Percentiles rank a stretch among this genome's conserved stretches.
These are phyloP conservation scores for Macaria notata DNA, from an alignment of 2,888 invertebrate species.

Conservation along the genomic window DNA sequence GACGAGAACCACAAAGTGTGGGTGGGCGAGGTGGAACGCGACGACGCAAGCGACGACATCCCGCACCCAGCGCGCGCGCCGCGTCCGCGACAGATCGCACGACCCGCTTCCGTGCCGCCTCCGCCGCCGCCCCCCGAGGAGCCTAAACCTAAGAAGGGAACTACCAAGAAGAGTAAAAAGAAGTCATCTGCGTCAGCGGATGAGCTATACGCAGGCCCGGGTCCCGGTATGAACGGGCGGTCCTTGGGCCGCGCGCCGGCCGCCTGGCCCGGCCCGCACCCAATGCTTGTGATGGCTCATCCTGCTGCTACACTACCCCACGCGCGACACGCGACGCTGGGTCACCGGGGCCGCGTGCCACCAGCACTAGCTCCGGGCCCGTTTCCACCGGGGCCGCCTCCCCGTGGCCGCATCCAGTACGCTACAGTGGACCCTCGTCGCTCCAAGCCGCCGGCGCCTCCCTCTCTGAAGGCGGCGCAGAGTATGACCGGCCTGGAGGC, in stretches of 20 bases:
- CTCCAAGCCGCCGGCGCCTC: slow-evolving; percentile 83
- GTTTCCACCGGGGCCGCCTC: slow-evolving; percentile 63
- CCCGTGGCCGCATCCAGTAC: slow-evolving; percentile 77
- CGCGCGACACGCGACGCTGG: slow-evolving; percentile 74
- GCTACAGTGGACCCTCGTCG: slow-evolving; percentile 85
- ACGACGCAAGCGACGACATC: slow-evolving; percentile 87
- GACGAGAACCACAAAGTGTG: slow-evolving; percentile 97
- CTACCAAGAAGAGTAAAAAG: slow-evolving; percentile 81
- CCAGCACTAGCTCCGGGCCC: slow-evolving; percentile 79
- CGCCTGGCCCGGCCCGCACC: slow-evolving; percentile 64
- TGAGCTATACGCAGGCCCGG: slow-evolving; percentile 81
- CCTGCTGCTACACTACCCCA: slow-evolving; percentile 73
- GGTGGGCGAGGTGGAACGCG: slow-evolving; percentile 91
- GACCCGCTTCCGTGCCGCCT: slow-evolving; percentile 91
- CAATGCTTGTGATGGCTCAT: slow-evolving; percentile 76
- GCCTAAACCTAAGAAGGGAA: slow-evolving; percentile 80
- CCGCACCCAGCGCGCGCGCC: slow-evolving; percentile 84
- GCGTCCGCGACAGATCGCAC: slow-evolving; percentile 90
- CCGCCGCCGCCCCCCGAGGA: slow-evolving; percentile 89
- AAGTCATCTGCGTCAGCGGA: slow-evolving; percentile 81
- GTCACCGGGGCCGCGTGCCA: slow-evolving; percentile 82
- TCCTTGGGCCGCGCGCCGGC: slow-evolving; percentile 73
- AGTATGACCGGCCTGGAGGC: slow-evolving; percentile 85
- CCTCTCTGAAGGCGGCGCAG: slow-evolving; percentile 86
- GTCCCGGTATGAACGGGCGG: slow-evolving; percentile 68